Evolutionary conservation across 2,888 invertebrate genomes (phyloP).

Genomic region (Polydrusus pterygomalis): DNA sequence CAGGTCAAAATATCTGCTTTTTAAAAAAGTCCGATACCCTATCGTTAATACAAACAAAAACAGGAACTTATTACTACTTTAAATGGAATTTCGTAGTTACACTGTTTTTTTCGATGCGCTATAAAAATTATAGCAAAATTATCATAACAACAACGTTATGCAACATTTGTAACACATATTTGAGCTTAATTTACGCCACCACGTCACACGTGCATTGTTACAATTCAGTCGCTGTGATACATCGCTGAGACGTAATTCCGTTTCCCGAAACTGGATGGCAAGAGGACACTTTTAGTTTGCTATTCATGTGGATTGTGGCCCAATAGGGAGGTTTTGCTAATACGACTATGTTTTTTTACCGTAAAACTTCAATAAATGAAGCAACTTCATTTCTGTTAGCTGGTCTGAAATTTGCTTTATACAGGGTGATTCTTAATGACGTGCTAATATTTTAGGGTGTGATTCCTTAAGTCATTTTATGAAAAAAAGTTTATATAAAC

Average conservation of each 20-base stretch:
- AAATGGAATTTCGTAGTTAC: too few species aligned
- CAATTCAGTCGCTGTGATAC: slow-evolving; percentile 20
- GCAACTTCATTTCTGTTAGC: too few species aligned
- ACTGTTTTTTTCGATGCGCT: neutral
- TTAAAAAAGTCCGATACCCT: too few species aligned
- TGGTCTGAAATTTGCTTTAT: too few species aligned
- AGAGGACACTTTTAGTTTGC: slow-evolving; percentile 11
- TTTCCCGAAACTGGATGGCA: slow-evolving; percentile 12
- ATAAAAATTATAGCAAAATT: neutral
- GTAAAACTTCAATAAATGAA: too few species aligned
- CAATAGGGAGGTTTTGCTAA: neutral
- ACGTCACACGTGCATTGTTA: slow-evolving; percentile 12
- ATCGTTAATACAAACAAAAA: too few species aligned
- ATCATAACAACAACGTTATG: slow-evolving; percentile 8
- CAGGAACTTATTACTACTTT: too few species aligned
- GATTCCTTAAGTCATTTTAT: too few species aligned
- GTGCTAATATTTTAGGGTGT: too few species aligned
- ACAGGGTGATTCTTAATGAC: too few species aligned
- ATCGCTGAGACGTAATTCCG: slow-evolving; percentile 21
- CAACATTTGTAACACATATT: slow-evolving; percentile 20
- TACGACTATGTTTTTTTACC: neutral
- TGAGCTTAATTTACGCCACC: slow-evolving; percentile 8
- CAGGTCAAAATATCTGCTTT: too few species aligned
- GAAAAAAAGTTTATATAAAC: too few species aligned
- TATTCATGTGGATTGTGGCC: slow-evolving; percentile 7